Evolutionary conservation across 2,113 vertebrate species (phyloP), one percentile per base, ranked within the genome.

Genomic region (Indicator indicator): DNA sequence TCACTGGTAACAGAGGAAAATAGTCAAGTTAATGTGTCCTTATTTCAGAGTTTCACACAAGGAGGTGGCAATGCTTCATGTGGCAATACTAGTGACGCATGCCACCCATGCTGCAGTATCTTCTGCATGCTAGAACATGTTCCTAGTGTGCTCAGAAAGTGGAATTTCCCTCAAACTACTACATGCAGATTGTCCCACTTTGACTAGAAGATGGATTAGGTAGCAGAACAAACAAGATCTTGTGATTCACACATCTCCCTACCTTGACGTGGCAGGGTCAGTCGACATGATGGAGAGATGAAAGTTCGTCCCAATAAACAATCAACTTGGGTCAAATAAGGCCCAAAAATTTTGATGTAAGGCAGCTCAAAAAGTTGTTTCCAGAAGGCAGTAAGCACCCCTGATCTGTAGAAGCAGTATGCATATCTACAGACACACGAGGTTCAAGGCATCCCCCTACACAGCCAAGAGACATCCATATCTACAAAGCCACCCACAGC

Each of bases 141-240:
- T 90, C 64, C 20, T 19, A 11, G 5, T 3, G 6, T 2, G 2
- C 30, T 40, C 16, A 76, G 36, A 83, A 91, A 89, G 0, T 33
- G 27, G 16, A 55, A 55, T 65, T 91, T 83, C 52, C 44, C 36
- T 27, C 46, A 38, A 82, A 79, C 55, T 27, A 70, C 63, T 56
- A 67, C 0, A 0, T 1, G 3, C 14, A 58, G 17, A 23, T 50
- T 6, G 2, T 13, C 20, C 33, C 38, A 74, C 52, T 30, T 32
- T 19, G 20, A 73, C 13, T 20, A 73, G 11, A 48, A 63, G 40
- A 19, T 65, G 20, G 20, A 83, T 20, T 20, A 71, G 52, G 50
- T 7, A 62, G 50, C 21, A 44, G 40, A 62, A 40, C 54, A 23
- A 85, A 48, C 27, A 62, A 62, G 65, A 82, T 24, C 9, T 55